A percentile compares a stretch with the other conserved stretches of the same genome.
Evolutionary conservation across 1,140 invertebrate genomes (phyloP).

Genomic region (Drosophila oshimai): DNA sequence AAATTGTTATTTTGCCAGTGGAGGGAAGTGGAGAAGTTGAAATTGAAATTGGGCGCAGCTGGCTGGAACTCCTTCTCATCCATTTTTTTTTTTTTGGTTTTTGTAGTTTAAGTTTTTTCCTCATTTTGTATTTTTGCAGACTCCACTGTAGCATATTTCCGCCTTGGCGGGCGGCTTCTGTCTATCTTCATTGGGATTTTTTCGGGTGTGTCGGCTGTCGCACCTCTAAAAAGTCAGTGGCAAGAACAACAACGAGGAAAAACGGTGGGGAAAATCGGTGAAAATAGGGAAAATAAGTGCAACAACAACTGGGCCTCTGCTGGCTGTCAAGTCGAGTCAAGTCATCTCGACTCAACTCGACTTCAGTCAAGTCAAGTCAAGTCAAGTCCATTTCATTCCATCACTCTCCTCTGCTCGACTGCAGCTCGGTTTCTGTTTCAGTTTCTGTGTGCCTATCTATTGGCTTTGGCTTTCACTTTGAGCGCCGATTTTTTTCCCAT

Average conservation of each 20-base stretch:
- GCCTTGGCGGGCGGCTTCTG: constrained; percentile 32
- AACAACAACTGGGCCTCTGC: constrained; percentile 16
- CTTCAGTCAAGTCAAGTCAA: neutral
- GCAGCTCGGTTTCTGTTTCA: constrained; percentile 5
- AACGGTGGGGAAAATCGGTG: neutral
- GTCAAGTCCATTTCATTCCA: constrained; percentile 36
- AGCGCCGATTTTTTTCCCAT: constrained; percentile 62
- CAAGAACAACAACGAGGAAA: too few species aligned
- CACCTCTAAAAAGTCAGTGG: constrained; percentile 31
- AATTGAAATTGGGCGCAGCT: constrained; percentile 55
- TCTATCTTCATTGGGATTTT: constrained; percentile 32
- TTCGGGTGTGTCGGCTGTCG: constrained; percentile 56
- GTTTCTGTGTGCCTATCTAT: constrained; percentile 30
- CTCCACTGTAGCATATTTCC: constrained; percentile 51
- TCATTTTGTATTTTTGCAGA: neutral
- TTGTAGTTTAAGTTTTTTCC: neutral
- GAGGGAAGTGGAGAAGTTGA: constrained; percentile 1
- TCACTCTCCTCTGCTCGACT: constrained; percentile 17
- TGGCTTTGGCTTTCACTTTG: constrained; percentile 67
- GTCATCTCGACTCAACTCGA: constrained; percentile 8
- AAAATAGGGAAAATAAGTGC: constrained; percentile 12
- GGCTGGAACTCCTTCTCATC: constrained; percentile 37
- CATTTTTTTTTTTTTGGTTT: neutral
- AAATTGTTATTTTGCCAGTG: constrained; percentile 41
- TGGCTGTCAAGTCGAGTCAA: constrained; percentile 2